phyloP scores from a whole-genome alignment of 2,888 invertebrate genomes.

The Zaprionus lineosus region DNA sequence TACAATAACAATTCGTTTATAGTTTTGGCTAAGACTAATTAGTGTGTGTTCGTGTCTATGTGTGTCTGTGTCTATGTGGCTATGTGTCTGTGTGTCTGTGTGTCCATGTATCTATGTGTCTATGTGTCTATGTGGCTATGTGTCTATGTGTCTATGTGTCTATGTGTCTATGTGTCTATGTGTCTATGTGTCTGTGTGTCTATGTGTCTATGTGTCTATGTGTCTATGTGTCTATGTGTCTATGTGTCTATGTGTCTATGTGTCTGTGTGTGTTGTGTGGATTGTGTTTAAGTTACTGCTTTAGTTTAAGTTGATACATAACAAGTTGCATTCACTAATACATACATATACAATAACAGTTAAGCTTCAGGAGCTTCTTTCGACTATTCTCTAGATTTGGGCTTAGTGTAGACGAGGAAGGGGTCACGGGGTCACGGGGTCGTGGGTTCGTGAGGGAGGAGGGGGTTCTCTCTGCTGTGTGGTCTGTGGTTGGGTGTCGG shows the following conservation, averaged over 20 bases:
- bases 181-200: conserved; percentile 32
- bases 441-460: no score
- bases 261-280: conserved; percentile 34
- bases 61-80: no score
- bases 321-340: conserved; percentile 72
- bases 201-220: no score
- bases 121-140: conserved; percentile 31
- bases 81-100: conserved; percentile 29
- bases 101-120: no score
- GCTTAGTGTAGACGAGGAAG: no score
- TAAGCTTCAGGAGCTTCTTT: conserved; percentile 41
- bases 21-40: conserved; percentile 58
- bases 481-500: conserved; percentile 29
- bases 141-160: no score
- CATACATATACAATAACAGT: conserved; percentile 72
- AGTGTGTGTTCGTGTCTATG: no score
- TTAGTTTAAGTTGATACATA: conserved; percentile 49
- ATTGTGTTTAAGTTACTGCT: conserved; percentile 9
- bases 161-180: conserved; percentile 23
- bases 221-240: conserved; percentile 33
- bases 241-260: conserved; percentile 22
- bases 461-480: conserved; percentile 28
- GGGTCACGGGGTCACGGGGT: conserved; percentile 48
- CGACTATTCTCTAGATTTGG: conserved; percentile 50
- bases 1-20: conserved; percentile 53